Percentiles rank a stretch among this genome's conserved stretches.
Evolutionary conservation across 1,140 invertebrate genomes (phyloP).

Genomic region (Homarus americanus): DNA sequence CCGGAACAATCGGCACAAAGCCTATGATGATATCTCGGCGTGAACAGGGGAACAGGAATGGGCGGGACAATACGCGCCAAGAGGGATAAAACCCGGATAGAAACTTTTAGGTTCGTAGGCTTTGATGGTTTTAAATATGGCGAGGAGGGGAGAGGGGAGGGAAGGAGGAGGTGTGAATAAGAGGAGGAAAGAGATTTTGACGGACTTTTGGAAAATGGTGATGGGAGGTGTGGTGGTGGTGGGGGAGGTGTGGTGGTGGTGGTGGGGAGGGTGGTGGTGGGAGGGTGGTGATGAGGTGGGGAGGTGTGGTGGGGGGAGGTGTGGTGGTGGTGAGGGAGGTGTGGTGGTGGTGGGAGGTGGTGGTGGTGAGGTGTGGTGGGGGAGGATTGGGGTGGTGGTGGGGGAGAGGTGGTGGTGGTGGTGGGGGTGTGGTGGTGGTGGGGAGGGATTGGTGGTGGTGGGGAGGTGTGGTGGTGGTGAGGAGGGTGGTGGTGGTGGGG

Average conservation of each 20-base stretch:
- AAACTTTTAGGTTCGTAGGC: not conserved
- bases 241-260: not conserved
- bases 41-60: not conserved
- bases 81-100: slow-evolving; percentile 8
- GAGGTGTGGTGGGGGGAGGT: not conserved
- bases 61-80: slow-evolving; percentile 3
- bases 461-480: not conserved
- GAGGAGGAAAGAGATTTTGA: not conserved
- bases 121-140: slow-evolving; percentile 16
- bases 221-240: not conserved
- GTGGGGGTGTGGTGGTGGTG: no score
- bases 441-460: no score
- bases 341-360: not conserved
- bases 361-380: not conserved
- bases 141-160: not conserved
- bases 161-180: not conserved
- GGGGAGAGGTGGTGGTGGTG: not conserved
- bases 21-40: slow-evolving; percentile 12
- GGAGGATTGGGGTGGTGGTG: not conserved
- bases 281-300: not conserved
- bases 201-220: not conserved
- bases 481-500: no score
- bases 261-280: not conserved
- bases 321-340: not conserved
- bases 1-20: slow-evolving; percentile 29